A percentile compares a stretch with the other conserved stretches of the same genome.
These are phyloP conservation scores for Stichodactyla helianthus DNA, from an alignment of 64 coral and sea anemone genomes.

Conservation along the genomic window DNA sequence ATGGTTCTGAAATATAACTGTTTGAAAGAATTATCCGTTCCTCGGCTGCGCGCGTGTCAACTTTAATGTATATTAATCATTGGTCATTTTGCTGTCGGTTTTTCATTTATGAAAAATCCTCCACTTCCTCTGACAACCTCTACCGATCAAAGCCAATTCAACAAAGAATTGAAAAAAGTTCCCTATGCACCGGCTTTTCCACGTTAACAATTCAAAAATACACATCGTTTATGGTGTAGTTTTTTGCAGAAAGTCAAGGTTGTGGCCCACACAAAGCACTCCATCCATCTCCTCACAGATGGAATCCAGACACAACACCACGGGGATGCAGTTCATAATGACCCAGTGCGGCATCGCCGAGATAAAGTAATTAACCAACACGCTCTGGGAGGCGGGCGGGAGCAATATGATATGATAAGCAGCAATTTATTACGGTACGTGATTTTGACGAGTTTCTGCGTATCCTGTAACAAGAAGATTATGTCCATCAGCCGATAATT, in stretches of 20 bases:
- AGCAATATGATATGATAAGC: background rate
- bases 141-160: background rate
- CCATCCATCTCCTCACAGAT: slow-evolving; percentile 30
- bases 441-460: background rate
- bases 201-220: slow-evolving; percentile 24
- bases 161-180: background rate
- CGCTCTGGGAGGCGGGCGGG: background rate
- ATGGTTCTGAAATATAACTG: no score
- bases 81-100: no score
- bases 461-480: slow-evolving; percentile 6
- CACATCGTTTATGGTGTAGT: slow-evolving; percentile 5
- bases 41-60: no score
- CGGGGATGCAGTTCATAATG: background rate
- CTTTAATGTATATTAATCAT: no score
- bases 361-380: background rate
- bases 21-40: no score
- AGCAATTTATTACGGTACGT: background rate
- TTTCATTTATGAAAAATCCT: no score
- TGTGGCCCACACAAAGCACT: background rate
- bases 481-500: background rate
- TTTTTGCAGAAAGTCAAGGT: background rate
- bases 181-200: background rate
- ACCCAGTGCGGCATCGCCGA: background rate
- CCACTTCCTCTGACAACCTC: background rate
- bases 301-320: slow-evolving; percentile 9